phyloP scores from a whole-genome alignment of 2,113 vertebrate species.

The Apteryx mantelli region DNA sequence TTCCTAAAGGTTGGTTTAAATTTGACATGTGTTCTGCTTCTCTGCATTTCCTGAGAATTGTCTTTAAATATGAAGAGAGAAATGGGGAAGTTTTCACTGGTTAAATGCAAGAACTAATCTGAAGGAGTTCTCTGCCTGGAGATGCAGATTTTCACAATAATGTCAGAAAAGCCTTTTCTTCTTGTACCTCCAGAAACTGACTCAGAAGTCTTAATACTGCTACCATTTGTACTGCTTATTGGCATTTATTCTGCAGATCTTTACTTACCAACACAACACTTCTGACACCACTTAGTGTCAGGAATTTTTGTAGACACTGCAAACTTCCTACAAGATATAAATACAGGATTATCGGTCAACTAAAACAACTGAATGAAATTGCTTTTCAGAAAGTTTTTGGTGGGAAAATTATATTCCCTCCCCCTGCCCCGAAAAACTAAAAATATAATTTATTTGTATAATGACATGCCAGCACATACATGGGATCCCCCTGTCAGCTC shows the following conservation, averaged over 20 bases:
- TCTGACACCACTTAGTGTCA: slow-evolving; percentile 98
- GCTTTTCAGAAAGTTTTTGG: not conserved
- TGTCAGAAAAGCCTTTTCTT: not conserved
- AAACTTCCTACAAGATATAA: slow-evolving; percentile 89
- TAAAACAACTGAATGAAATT: not conserved
- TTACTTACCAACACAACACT: slow-evolving; percentile 96
- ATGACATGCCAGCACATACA: not conserved
- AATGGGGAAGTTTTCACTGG: not conserved
- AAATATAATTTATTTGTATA: not conserved
- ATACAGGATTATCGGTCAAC: not conserved
- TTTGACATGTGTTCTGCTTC: not conserved
- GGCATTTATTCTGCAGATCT: not conserved
- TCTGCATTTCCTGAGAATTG: not conserved
- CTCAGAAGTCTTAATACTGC: not conserved
- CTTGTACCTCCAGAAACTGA: not conserved
- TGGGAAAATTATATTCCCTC: not conserved
- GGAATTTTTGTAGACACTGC: slow-evolving; percentile 97
- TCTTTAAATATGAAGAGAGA: not conserved
- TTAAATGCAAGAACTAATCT: not conserved
- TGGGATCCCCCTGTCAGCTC: not conserved
- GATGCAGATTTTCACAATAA: not conserved
- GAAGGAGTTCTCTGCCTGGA: not conserved
- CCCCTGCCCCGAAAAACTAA: not conserved
- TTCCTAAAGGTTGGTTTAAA: not conserved
- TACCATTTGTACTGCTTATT: not conserved